phyloP scores from a whole-genome alignment of 2,113 vertebrate species.

The Dasyurus viverrinus region DNA sequence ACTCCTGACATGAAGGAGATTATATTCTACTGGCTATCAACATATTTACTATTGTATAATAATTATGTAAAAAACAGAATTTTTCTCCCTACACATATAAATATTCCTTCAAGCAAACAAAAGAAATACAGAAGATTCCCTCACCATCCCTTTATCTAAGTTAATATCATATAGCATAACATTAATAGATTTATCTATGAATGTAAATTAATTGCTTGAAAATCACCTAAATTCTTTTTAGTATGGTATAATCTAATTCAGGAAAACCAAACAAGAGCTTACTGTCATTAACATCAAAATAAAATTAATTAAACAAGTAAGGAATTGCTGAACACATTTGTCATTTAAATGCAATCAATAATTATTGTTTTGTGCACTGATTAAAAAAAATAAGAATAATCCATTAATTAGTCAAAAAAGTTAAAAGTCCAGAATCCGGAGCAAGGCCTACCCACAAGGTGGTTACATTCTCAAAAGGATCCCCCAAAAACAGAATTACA shows the following conservation, averaged over 20 bases:
- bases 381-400: background rate
- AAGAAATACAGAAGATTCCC: background rate
- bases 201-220: background rate
- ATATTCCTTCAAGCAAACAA: conserved; percentile 1
- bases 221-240: background rate
- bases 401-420: background rate
- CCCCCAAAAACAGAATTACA: background rate
- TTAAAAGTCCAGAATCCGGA: background rate
- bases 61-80: conserved; percentile 34
- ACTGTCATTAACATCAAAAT: background rate
- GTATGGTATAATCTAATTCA: background rate
- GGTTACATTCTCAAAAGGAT: background rate
- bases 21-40: background rate
- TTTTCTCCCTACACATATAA: background rate
- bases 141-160: conserved; percentile 11
- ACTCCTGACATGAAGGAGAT: background rate
- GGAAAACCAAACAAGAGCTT: conserved; percentile 5
- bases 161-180: background rate
- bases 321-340: background rate
- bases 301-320: background rate
- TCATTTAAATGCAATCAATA: background rate
- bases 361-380: background rate
- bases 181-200: background rate
- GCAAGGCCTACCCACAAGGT: background rate
- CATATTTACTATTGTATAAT: background rate